These are phyloP conservation scores for Yponomeuta sedellus DNA, from an alignment of 2,888 invertebrate genomes.

Conservation along the genomic window DNA sequence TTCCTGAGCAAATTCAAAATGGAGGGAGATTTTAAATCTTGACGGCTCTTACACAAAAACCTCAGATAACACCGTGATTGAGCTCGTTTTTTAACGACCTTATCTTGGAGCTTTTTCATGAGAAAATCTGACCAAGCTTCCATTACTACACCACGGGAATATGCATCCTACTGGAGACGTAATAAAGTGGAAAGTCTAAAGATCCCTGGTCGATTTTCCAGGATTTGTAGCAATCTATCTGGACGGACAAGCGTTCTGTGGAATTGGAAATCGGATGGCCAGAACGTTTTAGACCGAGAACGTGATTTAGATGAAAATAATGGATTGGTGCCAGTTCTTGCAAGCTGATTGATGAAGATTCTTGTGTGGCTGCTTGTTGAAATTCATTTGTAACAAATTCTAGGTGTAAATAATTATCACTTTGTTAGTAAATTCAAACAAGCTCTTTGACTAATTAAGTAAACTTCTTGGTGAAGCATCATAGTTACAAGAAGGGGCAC, in stretches of 20 bases:
- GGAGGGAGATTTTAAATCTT: conserved; percentile 31
- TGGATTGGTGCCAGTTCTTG: conserved; percentile 50
- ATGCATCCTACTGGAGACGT: conserved; percentile 23
- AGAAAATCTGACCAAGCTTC: conserved; percentile 41
- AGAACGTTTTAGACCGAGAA: conserved; percentile 60
- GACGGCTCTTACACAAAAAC: conserved; percentile 41
- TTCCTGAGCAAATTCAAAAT: conserved; percentile 48
- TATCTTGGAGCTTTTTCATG: conserved; percentile 54
- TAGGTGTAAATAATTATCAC: not conserved
- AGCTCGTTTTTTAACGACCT: conserved; percentile 66
- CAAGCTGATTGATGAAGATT: conserved; percentile 37
- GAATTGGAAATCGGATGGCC: conserved; percentile 64
- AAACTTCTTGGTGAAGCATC: too few relatives aligned
- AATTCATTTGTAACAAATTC: not conserved
- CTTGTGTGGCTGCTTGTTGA: conserved; percentile 26
- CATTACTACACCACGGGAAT: conserved; percentile 24
- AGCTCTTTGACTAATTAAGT: too few relatives aligned
- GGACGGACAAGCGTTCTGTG: conserved; percentile 70
- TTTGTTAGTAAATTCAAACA: not conserved
- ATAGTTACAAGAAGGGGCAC: too few relatives aligned
- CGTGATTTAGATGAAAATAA: conserved; percentile 65
- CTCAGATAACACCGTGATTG: conserved; percentile 66
- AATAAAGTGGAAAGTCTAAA: conserved; percentile 27
- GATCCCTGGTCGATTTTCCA: conserved; percentile 28
- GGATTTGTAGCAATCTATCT: conserved; percentile 61